Evolutionary conservation across 1,140 invertebrate genomes (phyloP), one percentile per base, ranked within the genome.

Genomic region (Pollicipes pollicipes): DNA sequence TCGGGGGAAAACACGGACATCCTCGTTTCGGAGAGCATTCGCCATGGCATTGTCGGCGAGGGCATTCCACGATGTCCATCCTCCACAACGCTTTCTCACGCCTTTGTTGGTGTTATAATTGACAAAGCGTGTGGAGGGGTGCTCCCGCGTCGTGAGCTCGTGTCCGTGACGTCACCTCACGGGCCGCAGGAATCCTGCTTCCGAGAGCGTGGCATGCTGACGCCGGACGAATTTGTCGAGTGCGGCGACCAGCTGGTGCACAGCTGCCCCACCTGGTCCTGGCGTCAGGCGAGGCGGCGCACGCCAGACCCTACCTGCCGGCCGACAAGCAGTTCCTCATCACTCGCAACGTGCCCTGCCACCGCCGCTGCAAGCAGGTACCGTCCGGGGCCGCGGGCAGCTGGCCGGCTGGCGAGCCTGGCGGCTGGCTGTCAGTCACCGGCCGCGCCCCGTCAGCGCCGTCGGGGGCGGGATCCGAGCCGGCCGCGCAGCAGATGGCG

Each of bases 131-230:
- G 70, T 17, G 26, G 16, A 66, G 26, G 29, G 71, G 24, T 28
- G 45, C 30, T 69, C 0, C 4, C 27, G 21, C 69, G 45, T 30
- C 68, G 66, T 73, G 27, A 69, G 8, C 26, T 27, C 45, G 24
- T 13, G 27, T 64, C 58, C 76, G 76, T 75, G 71, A 76, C 77
- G 78, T 74, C 26, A 70, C n/a, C n/a, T n/a, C n/a, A n/a, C n/a
- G n/a, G n/a, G n/a, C n/a, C n/a, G n/a, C n/a, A 97, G 92, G 95
- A 98, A 82, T 98, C 95, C 10, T 98, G 98, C 81, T 99, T 99
- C 81, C 87, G 90, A 75, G 97, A 99, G 82, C 98, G 95, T 68
- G 97, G 97, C 66, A 95, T 99, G 0, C 80, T 99, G 17, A 99
- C 97, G n/a, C 85, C 86, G 35, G 85, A 85, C 77, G 89, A 98